Conservation (phyloP, 2,797 vertebrate species). For the Bradypodion pumilum region DNA sequence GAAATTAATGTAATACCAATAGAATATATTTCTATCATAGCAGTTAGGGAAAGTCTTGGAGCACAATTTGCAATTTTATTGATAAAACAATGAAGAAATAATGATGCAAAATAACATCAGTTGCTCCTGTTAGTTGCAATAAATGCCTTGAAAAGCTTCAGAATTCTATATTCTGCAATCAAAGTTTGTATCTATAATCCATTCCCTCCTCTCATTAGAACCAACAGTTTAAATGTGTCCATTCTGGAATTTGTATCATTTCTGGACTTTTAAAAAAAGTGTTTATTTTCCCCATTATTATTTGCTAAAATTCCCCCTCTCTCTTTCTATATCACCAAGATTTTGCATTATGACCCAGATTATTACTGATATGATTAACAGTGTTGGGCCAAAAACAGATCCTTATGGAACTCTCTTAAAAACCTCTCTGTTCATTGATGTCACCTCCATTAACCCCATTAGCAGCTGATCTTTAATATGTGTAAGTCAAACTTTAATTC, state of each 20-base stretch:
- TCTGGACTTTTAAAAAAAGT: neutral
- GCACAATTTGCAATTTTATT: neutral
- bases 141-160: neutral
- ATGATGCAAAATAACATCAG: neutral
- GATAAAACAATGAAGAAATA: neutral
- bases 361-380: slow-evolving; percentile 21
- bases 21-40: neutral
- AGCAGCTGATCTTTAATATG: slow-evolving; percentile 8
- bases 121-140: no score
- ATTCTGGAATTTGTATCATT: neutral
- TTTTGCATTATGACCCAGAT: neutral
- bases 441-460: slow-evolving; percentile 28
- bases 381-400: neutral
- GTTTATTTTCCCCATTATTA: neutral
- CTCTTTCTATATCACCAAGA: neutral
- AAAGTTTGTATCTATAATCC: neutral
- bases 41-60: neutral
- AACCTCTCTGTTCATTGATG: neutral
- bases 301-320: no score
- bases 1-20: neutral
- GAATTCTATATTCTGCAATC: neutral
- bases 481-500: slow-evolving; percentile 23
- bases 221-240: neutral
- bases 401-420: slow-evolving; percentile 8
- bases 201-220: neutral